These are phyloP conservation scores for Oreochromis aureus DNA, from an alignment of 2,113 vertebrate species.

Conservation along the genomic window DNA sequence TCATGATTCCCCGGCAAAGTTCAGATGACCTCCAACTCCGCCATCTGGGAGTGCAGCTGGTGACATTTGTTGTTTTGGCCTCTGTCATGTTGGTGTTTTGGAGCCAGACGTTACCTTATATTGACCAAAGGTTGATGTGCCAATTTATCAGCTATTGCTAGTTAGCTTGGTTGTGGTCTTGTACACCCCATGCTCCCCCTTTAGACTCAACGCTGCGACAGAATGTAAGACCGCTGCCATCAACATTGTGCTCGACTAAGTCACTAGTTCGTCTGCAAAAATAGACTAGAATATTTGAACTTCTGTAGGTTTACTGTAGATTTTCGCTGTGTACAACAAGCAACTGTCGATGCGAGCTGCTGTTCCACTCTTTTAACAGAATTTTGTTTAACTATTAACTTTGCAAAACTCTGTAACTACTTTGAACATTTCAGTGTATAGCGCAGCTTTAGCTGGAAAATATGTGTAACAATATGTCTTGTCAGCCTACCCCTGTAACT, in stretches of 20 bases:
- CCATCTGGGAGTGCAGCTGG: not conserved
- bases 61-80: not conserved
- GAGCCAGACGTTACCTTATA: not conserved
- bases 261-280: not conserved
- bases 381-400: not conserved
- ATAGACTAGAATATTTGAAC: not conserved
- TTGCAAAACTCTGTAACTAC: not conserved
- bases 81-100: not conserved
- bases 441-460: not conserved
- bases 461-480: not conserved
- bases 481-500: not conserved
- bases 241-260: not conserved
- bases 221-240: not conserved
- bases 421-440: not conserved
- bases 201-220: not conserved
- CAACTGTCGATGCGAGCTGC: not conserved
- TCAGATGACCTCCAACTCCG: not conserved
- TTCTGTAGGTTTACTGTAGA: not conserved
- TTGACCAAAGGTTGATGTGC: not conserved
- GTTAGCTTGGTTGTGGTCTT: not conserved
- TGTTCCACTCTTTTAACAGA: not conserved
- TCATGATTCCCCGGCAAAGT: not conserved
- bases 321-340: not conserved
- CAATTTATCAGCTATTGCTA: not conserved
- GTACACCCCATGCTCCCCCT: not conserved